These are phyloP conservation scores for Sebastolobus altivelis DNA, from an alignment of 2,797 vertebrate genomes.

Conservation along the genomic window DNA sequence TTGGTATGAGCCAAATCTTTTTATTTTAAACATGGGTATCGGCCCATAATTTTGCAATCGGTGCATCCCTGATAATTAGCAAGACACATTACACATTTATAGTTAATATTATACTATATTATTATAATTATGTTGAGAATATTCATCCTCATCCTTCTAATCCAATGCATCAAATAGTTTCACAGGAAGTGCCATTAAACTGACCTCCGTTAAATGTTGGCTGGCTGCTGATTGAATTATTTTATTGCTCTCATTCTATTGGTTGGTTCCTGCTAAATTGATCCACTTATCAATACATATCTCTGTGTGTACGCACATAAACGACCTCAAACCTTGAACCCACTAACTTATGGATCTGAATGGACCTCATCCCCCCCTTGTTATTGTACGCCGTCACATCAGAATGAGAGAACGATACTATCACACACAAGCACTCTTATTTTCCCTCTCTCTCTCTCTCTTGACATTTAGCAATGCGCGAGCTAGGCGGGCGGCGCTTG, in stretches of 20 bases:
- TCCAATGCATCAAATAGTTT: not conserved
- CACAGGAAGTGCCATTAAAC: not conserved
- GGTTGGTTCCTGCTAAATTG: conserved; percentile 22
- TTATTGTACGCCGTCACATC: conserved; percentile 13
- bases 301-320: conserved; percentile 15
- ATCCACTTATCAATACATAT: conserved; percentile 64
- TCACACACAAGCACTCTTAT: not conserved
- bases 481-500: conserved; percentile 39
- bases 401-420: not conserved
- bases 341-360: conserved; percentile 24
- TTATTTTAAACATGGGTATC: too few relatives aligned
- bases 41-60: too few relatives aligned
- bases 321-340: conserved; percentile 49
- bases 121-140: not conserved
- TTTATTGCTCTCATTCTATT: conserved; percentile 43
- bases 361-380: not conserved
- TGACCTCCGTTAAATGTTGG: conserved; percentile 32
- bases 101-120: too few relatives aligned
- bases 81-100: fast-evolving
- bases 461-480: conserved; percentile 73
- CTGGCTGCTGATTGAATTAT: conserved; percentile 43
- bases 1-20: too few relatives aligned
- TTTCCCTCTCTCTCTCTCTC: conserved; percentile 29
- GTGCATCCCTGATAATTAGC: too few relatives aligned
- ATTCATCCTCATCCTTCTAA: not conserved